phyloP scores from a whole-genome alignment of 2,888 invertebrate genomes.

The Protonemura montana region DNA sequence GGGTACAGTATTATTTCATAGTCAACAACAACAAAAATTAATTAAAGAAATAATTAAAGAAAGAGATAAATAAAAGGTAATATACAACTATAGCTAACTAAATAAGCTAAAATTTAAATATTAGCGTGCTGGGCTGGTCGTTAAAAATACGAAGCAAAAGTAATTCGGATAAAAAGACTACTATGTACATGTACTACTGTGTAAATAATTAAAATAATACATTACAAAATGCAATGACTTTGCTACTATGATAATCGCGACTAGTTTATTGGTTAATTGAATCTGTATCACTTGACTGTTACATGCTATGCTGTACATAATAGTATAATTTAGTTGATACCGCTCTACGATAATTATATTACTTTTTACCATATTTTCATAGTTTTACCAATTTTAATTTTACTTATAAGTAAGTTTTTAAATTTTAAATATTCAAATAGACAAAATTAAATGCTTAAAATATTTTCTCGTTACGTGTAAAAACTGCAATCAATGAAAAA shows the following conservation, averaged over 20 bases:
- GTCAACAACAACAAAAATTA: not conserved
- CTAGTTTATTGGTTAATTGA: not conserved
- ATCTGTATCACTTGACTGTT: not conserved
- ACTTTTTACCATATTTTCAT: not conserved
- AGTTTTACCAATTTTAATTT: not conserved
- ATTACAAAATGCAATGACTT: too few relatives aligned
- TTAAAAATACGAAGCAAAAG: not conserved
- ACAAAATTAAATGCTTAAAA: not conserved
- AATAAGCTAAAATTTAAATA: too few relatives aligned
- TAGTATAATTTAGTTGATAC: not conserved
- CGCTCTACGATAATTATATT: not conserved
- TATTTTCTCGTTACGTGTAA: not conserved
- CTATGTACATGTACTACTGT: too few relatives aligned
- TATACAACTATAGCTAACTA: too few relatives aligned
- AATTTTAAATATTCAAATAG: not conserved
- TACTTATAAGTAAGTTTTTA: not conserved
- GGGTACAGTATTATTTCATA: too few relatives aligned
- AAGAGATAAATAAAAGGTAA: not conserved
- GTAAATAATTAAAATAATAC: too few relatives aligned
- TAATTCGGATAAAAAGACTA: not conserved
- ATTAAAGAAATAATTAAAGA: not conserved
- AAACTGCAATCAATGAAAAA: not conserved
- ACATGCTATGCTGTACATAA: conserved; percentile 12
- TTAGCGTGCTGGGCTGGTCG: not conserved
- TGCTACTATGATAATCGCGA: not conserved